phyloP scores from a whole-genome alignment of 2,113 vertebrate genomes.

The Eulemur macaco region DNA sequence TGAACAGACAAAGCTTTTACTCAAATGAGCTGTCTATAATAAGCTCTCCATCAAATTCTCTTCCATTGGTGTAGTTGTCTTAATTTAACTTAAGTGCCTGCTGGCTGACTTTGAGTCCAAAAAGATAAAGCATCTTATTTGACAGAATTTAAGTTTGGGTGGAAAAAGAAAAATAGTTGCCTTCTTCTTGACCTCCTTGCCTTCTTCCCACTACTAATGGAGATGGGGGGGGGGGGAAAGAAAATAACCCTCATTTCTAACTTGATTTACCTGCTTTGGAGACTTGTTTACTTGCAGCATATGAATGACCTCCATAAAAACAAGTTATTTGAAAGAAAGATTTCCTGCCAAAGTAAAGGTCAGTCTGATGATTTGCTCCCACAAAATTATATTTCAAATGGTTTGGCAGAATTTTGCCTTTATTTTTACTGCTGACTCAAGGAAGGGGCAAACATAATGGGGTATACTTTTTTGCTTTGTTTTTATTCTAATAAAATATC shows the following conservation, averaged over 20 bases:
- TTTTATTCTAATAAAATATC: constrained; percentile 49
- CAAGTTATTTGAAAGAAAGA: neutral
- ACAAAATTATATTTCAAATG: constrained; percentile 32
- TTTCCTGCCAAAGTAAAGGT: constrained; percentile 33
- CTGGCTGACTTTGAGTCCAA: constrained; percentile 61
- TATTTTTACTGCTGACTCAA: constrained; percentile 35
- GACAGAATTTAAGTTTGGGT: constrained; percentile 49
- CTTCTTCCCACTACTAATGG: constrained; percentile 24
- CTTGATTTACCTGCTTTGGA: constrained; percentile 36
- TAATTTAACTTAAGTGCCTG: constrained; percentile 68
- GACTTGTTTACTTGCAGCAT: constrained; percentile 48
- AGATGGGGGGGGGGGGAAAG: neutral
- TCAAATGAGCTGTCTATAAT: constrained; percentile 53
- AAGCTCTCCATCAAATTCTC: constrained; percentile 58
- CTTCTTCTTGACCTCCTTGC: constrained; percentile 30
- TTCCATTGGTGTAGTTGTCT: constrained; percentile 49
- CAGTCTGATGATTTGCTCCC: neutral
- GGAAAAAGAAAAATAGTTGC: constrained; percentile 17
- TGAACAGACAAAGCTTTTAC: constrained; percentile 58
- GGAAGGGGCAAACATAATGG: neutral
- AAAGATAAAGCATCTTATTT: constrained; percentile 35
- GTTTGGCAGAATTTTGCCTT: neutral
- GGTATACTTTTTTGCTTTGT: neutral
- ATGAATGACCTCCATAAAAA: constrained; percentile 7
- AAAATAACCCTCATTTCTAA: constrained; percentile 9